Percentiles rank a stretch among this genome's conserved stretches.
Conservation (phyloP, 2,113 vertebrate genomes). For the Pandion haliaetus region DNA sequence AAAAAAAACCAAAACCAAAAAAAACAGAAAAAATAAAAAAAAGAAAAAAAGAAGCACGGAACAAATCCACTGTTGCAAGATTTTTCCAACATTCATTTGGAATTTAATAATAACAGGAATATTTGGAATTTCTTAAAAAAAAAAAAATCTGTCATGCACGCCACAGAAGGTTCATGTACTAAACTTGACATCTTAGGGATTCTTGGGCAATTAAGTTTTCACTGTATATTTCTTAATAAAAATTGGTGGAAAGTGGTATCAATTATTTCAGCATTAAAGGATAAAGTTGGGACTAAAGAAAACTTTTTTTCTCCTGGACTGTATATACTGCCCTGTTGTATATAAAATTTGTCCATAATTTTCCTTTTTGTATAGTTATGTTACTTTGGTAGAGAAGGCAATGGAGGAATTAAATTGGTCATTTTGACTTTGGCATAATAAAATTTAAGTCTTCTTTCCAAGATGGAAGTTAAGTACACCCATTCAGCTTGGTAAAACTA, state of each 20-base stretch:
- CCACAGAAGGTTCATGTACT: background rate
- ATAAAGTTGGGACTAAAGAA: background rate
- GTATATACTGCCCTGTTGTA: background rate
- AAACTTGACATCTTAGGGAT: background rate
- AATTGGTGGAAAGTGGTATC: background rate
- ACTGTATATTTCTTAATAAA: background rate
- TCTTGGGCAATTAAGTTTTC: background rate
- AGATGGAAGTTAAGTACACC: background rate
- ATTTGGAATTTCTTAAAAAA: background rate
- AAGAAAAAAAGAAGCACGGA: background rate
- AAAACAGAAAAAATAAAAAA: background rate
- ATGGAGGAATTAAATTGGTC: background rate
- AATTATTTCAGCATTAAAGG: background rate
- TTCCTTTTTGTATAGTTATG: background rate
- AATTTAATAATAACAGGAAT: background rate
- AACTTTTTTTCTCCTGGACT: background rate
- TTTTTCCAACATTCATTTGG: background rate
- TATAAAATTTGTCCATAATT: background rate
- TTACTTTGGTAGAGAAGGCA: background rate
- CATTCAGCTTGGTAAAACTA: background rate
- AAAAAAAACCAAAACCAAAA: fast-evolving
- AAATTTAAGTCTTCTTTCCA: background rate
- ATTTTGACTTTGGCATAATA: background rate
- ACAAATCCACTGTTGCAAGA: background rate
- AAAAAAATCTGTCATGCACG: background rate